Evolutionary conservation across 1,140 invertebrate species (phyloP), one percentile per base, ranked within the genome.

Genomic region (Polyergus mexicanus): DNA sequence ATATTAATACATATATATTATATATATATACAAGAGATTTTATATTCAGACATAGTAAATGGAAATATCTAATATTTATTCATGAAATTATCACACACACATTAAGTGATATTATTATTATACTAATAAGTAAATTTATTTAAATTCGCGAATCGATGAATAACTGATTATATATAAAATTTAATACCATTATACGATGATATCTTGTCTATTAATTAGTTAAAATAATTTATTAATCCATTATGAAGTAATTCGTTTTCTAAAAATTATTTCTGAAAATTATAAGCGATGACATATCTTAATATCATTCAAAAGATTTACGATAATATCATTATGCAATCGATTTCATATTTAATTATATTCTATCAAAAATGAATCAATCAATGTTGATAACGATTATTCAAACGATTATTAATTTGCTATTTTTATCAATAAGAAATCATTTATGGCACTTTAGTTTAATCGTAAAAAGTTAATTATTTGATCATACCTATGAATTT

Each of bases 51-150:
- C 3, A 2, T 68, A 63, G 3, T 32, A 78, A 66, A 62, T 62
- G 38, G 56, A 28, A 28, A 68, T 65, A 35, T n/a, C n/a, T 66
- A 80, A 68, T 68, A 80, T 80, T 78, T 68, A 80, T 80, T 68
- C 5, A n/a, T 25, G 44, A 68, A 54, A 69, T 54, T 32, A 80
- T 78, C 51, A 68, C n/a, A n/a, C n/a, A n/a, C n/a, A n/a, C 54
- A 51, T 13, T 51, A n/a, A 78, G 19, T 68, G 16, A 63, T 13
- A 47, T 16, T 51, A 16, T 51, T 16, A 51, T 51, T 51, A 13
- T 4, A 51, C 13, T 51, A 51, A 8, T 10, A 44, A 51, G 13
- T 51, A 51, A 51, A 51, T 16, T 51, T 78, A 78, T 66, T 78
- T 78, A 60, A 78, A 78, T 68, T 68, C 13, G 22, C 6, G 44